Conservation (phyloP, 2,113 vertebrate genomes). For the Mobula hypostoma region DNA sequence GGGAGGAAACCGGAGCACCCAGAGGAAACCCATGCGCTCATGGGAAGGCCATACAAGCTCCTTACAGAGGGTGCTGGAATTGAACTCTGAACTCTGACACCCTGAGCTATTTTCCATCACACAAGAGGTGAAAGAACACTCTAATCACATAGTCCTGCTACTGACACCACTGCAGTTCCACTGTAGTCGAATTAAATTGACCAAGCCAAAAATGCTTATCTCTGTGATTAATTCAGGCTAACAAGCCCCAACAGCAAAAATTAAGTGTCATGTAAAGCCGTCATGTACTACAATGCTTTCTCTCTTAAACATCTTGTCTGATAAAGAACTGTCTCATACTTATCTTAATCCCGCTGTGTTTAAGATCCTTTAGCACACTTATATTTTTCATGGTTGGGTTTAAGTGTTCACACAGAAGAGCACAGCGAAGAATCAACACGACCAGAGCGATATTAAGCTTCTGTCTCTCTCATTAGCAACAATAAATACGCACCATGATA, state of each 20-base stretch:
- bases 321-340: conserved; percentile 9
- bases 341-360: background rate
- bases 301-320: conserved; percentile 9
- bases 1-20: too few relatives aligned
- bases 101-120: background rate
- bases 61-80: too few relatives aligned
- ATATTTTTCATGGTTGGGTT: background rate
- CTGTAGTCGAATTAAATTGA: background rate
- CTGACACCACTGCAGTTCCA: background rate
- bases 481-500: conserved; percentile 10
- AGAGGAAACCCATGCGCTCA: too few relatives aligned
- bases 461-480: background rate
- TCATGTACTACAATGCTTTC: background rate
- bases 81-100: too few relatives aligned
- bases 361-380: background rate
- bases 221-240: conserved; percentile 5
- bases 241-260: conserved; percentile 27
- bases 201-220: conserved; percentile 12
- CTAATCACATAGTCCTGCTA: too few relatives aligned
- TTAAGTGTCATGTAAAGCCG: conserved; percentile 16
- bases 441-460: background rate
- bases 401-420: background rate
- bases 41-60: too few relatives aligned
- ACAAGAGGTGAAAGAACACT: background rate
- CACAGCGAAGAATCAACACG: background rate